phyloP scores from a whole-genome alignment of 2,888 invertebrate genomes.

The Exephanes ischioxanthus region DNA sequence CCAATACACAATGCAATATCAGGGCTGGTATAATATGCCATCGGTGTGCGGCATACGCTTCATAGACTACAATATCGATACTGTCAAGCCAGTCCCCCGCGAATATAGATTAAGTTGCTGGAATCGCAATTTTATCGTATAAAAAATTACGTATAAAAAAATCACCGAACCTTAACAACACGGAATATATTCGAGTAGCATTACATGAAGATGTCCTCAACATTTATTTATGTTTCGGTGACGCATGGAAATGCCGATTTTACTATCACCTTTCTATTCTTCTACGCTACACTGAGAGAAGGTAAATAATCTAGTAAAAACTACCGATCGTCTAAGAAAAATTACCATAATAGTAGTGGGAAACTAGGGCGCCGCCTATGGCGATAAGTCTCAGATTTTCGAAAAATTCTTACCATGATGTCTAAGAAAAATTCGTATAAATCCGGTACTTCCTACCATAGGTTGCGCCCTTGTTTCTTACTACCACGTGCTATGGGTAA shows the following conservation, averaged over 20 bases:
- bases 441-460: no score
- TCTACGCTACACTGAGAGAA: no score
- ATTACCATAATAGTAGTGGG: no score
- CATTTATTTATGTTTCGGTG: not conserved
- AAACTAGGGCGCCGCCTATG: no score
- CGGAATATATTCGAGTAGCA: not conserved
- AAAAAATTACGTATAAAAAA: not conserved
- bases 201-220: not conserved
- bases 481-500: no score
- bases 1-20: constrained; percentile 3
- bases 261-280: not conserved
- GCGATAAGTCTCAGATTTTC: no score
- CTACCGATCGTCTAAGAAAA: no score
- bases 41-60: not conserved
- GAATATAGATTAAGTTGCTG: not conserved
- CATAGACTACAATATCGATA: not conserved
- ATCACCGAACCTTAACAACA: not conserved
- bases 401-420: no score
- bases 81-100: not conserved
- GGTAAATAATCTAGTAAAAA: no score
- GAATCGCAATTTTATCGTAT: not conserved
- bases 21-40: constrained; percentile 10
- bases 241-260: not conserved
- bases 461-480: no score
- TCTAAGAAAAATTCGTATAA: no score